These are phyloP conservation scores for Scopus umbretta DNA, from an alignment of 2,113 vertebrate genomes.

Conservation along the genomic window DNA sequence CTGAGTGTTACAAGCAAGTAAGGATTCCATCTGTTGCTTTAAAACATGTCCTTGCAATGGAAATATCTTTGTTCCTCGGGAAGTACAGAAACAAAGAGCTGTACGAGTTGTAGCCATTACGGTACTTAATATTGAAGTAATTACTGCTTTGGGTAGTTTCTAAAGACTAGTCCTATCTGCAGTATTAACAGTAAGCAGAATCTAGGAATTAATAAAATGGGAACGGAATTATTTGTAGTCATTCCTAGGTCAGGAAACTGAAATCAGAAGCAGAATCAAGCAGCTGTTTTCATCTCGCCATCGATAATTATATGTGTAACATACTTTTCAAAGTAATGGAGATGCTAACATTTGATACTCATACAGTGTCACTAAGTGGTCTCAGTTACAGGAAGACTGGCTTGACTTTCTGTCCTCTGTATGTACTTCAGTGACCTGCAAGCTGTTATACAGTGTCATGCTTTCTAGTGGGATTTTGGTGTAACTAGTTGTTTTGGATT, in stretches of 20 bases:
- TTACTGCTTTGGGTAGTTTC: not conserved
- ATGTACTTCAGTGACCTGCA: not conserved
- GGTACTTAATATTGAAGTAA: not conserved
- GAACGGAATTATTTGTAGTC: not conserved
- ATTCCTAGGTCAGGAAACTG: not conserved
- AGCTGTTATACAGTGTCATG: not conserved
- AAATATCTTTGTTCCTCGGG: not conserved
- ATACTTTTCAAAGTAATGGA: not conserved
- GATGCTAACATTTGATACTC: not conserved
- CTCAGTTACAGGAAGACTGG: not conserved
- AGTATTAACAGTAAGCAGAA: not conserved
- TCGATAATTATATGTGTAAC: not conserved
- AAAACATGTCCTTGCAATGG: not conserved
- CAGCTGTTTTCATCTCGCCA: not conserved
- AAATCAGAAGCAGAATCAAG: not conserved
- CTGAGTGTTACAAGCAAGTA: not conserved
- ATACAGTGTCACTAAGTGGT: not conserved
- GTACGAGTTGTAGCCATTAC: not conserved
- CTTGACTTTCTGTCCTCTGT: not conserved
- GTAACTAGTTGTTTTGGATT: conserved; percentile 18
- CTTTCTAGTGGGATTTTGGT: not conserved
- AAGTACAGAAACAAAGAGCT: not conserved
- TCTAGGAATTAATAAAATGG: not conserved
- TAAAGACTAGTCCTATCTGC: not conserved
- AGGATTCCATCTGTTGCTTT: not conserved